Evolutionary conservation across 1,140 invertebrate species (phyloP).

Genomic region (Ylistrum balloti): DNA sequence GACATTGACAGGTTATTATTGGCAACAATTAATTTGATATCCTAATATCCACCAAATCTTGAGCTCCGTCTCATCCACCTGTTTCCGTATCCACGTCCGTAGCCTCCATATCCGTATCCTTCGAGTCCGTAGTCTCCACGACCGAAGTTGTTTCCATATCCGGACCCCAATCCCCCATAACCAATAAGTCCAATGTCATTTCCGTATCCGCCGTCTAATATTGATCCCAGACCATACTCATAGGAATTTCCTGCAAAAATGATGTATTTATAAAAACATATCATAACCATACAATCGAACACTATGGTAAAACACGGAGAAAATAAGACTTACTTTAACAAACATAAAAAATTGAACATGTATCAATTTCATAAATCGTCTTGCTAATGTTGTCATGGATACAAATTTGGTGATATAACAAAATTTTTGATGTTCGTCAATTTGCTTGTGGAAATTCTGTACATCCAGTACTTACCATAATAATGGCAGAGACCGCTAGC

Average conservation of each 20-base stretch:
- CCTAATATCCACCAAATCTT: not conserved
- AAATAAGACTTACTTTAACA: too few species aligned
- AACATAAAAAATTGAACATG: too few species aligned
- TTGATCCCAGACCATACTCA: not conserved
- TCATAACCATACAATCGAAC: too few species aligned
- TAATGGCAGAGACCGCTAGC: not conserved
- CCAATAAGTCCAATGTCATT: not conserved
- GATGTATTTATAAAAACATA: too few species aligned
- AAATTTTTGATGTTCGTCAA: too few species aligned
- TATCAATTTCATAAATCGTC: too few species aligned
- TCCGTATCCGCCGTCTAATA: not conserved
- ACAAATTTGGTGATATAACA: too few species aligned
- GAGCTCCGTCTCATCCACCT: not conserved
- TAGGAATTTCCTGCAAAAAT: not conserved
- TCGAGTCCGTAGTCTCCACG: not conserved
- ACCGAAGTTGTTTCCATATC: not conserved
- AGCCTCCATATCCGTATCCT: not conserved
- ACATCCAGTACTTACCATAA: not conserved
- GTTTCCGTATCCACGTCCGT: not conserved
- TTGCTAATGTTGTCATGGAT: too few species aligned
- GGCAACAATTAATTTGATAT: too few species aligned
- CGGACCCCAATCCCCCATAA: not conserved
- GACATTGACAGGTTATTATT: too few species aligned
- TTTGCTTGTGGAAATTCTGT: too few species aligned
- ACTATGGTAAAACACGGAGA: too few species aligned